Conservation (phyloP, 2,888 invertebrate genomes). For the Mythimna albipuncta region DNA sequence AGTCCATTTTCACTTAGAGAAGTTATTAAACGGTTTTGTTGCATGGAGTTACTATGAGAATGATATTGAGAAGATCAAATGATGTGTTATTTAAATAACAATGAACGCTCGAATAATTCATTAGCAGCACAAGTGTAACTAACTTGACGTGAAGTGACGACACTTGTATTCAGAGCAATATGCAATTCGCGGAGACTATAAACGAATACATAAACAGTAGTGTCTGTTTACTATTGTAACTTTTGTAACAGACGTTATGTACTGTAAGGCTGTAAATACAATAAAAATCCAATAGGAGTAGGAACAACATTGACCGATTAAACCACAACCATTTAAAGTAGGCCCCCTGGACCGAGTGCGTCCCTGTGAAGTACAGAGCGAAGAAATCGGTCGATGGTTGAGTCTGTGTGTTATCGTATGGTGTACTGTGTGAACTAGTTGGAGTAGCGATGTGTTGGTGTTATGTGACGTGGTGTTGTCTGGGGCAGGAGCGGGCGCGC, state of each 20-base stretch:
- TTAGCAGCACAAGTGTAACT: slow-evolving; percentile 28
- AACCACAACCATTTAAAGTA: slow-evolving; percentile 15
- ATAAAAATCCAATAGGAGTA: slow-evolving; percentile 11
- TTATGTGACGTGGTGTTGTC: slow-evolving; percentile 80
- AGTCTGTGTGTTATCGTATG: slow-evolving; percentile 55
- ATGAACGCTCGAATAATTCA: slow-evolving; percentile 11
- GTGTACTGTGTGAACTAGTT: slow-evolving; percentile 60
- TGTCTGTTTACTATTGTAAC: background rate
- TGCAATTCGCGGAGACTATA: slow-evolving; percentile 4
- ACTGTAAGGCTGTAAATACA: slow-evolving; percentile 5
- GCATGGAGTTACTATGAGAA: slow-evolving; percentile 35
- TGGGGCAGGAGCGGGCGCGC: slow-evolving; percentile 88
- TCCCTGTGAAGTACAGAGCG: slow-evolving; percentile 19
- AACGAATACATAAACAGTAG: slow-evolving; percentile 6
- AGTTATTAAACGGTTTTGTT: slow-evolving; percentile 29
- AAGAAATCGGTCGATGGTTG: slow-evolving; percentile 52
- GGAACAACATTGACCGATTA: slow-evolving; percentile 25
- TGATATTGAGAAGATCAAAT: slow-evolving; percentile 16
- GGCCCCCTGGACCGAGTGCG: slow-evolving; percentile 27
- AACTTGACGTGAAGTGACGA: background rate
- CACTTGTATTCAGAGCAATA: slow-evolving; percentile 2
- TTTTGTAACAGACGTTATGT: background rate
- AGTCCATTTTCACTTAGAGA: slow-evolving; percentile 35
- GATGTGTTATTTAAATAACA: background rate
- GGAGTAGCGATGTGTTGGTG: slow-evolving; percentile 66